These are phyloP conservation scores for Teinopalpus imperialis DNA, from an alignment of 2,888 invertebrate genomes.

Conservation along the genomic window DNA sequence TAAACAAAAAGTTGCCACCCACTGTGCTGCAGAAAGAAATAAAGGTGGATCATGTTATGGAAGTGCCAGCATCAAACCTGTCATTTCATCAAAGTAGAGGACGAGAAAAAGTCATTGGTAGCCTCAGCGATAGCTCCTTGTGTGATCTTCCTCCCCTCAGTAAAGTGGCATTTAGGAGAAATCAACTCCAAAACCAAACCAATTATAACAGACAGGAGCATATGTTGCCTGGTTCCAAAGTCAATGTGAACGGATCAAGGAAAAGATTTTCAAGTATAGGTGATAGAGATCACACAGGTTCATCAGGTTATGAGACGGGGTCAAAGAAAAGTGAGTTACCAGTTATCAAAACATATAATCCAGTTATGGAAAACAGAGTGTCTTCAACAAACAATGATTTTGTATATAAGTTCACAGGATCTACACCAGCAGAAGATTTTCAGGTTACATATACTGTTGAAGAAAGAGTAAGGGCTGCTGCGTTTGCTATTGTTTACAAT, in stretches of 20 bases:
- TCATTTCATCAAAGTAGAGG: conserved; percentile 44
- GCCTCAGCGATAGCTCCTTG: conserved; percentile 69
- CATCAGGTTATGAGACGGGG: conserved; percentile 63
- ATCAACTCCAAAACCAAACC: conserved; percentile 46
- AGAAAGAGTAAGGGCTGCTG: conserved; percentile 67
- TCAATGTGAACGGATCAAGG: conserved; percentile 44
- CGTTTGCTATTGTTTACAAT: conserved; percentile 67
- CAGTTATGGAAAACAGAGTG: conserved; percentile 74
- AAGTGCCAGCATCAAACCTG: conserved; percentile 51
- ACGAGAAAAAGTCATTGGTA: conserved; percentile 51
- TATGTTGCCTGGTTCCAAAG: conserved; percentile 43
- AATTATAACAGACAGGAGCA: conserved; percentile 45
- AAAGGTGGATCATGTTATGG: conserved; percentile 55
- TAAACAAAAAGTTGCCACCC: conserved; percentile 74
- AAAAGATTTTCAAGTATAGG: conserved; percentile 57
- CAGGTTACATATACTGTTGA: conserved; percentile 65
- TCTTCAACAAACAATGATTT: conserved; percentile 70
- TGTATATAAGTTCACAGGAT: conserved; percentile 59
- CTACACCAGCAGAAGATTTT: conserved; percentile 54
- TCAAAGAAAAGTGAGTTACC: conserved; percentile 49
- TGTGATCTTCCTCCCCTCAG: conserved; percentile 56
- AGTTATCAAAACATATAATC: conserved; percentile 46
- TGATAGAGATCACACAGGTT: conserved; percentile 59
- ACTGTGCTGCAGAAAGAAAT: conserved; percentile 68
- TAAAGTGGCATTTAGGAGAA: conserved; percentile 50